Percentiles rank a stretch among this genome's conserved stretches.
Conservation (phyloP, 2,888 invertebrate genomes). For the Caenorhabditis sp. region DNA sequence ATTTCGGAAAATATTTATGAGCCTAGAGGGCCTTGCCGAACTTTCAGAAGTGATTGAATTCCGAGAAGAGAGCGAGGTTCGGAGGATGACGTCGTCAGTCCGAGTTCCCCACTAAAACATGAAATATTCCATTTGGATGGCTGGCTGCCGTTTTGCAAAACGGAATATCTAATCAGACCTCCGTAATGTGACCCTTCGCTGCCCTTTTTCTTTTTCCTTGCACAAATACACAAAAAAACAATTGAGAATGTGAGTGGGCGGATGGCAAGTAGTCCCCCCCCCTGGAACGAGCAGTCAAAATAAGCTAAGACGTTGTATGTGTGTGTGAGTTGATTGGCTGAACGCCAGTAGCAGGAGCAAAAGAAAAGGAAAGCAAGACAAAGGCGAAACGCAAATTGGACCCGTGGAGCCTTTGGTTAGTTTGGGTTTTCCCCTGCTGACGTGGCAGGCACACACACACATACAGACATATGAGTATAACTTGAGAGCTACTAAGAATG, state of each 20-base stretch:
- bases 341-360: neutral
- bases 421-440: neutral
- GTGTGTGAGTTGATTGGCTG: neutral
- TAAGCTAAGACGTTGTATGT: neutral
- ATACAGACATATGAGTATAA: neutral
- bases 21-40: slow-evolving; percentile 22
- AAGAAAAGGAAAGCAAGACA: slow-evolving; percentile 1
- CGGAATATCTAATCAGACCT: slow-evolving; percentile 6
- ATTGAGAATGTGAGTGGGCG: neutral
- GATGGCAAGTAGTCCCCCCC: too few relatives aligned
- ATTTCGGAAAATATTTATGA: slow-evolving; percentile 11
- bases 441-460: neutral
- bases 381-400: slow-evolving; percentile 9
- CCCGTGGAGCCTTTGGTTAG: neutral
- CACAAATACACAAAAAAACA: neutral
- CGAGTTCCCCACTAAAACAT: neutral
- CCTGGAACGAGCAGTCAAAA: neutral
- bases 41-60: slow-evolving; percentile 5
- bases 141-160: neutral
- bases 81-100: neutral
- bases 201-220: neutral
- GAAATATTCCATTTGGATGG: neutral
- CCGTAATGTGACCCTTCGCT: neutral
- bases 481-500: slow-evolving; percentile 7
- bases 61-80: neutral